Conservation (phyloP, 1,140 invertebrate species). For the Zophobas atratus region DNA sequence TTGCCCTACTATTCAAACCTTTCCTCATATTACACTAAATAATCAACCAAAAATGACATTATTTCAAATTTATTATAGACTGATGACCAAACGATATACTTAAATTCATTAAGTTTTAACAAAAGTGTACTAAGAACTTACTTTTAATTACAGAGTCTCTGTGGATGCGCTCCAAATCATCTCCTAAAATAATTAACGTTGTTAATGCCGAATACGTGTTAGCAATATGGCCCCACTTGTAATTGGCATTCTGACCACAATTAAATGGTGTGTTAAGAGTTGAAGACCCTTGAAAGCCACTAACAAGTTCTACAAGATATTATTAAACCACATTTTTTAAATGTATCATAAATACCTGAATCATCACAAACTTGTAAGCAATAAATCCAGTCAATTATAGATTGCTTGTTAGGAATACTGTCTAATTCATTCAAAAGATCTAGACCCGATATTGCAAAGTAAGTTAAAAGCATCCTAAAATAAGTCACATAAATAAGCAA, state of each 20-base stretch:
- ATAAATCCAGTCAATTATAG: slow-evolving; percentile 94
- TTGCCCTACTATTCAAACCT: no score
- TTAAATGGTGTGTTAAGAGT: slow-evolving; percentile 72
- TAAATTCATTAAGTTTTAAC: no score
- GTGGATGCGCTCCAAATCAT: slow-evolving; percentile 90
- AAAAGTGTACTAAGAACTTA: no score
- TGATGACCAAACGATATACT: no score
- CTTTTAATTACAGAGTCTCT: slow-evolving; percentile 84
- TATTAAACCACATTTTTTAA: slow-evolving; percentile 50
- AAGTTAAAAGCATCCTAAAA: slow-evolving; percentile 87
- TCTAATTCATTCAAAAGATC: slow-evolving; percentile 87
- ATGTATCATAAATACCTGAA: slow-evolving; percentile 68
- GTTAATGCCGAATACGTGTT: slow-evolving; percentile 96
- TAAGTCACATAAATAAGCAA: slow-evolving; percentile 59
- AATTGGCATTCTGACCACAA: slow-evolving; percentile 69
- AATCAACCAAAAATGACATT: no score
- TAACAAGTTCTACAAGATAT: slow-evolving; percentile 59
- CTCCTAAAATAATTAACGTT: slow-evolving; percentile 89
- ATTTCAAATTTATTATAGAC: no score
- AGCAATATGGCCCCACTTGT: slow-evolving; percentile 85
- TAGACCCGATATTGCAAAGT: slow-evolving; percentile 91
- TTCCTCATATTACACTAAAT: no score
- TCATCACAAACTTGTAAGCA: slow-evolving; percentile 82
- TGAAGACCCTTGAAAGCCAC: slow-evolving; percentile 84
- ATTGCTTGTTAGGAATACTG: slow-evolving; percentile 75